These are phyloP conservation scores for Lasioglossum morio DNA, from an alignment of 2,888 invertebrate species.

Conservation along the genomic window DNA sequence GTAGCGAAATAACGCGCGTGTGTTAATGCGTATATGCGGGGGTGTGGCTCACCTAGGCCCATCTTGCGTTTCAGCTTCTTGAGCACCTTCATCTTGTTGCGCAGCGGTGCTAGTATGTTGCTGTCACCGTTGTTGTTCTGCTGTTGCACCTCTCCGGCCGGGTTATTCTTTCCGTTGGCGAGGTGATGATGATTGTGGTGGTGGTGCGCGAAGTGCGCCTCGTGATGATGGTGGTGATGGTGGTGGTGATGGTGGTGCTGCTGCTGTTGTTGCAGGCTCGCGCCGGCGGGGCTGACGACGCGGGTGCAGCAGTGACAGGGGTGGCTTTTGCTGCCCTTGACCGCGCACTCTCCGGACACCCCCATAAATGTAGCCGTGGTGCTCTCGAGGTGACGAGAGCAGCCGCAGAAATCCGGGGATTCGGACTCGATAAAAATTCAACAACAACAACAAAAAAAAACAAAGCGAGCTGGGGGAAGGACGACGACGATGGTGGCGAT, in stretches of 20 bases:
- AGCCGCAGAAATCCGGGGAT: conserved; percentile 44
- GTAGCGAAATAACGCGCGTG: background rate
- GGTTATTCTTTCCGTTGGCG: conserved; percentile 45
- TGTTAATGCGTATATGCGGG: conserved; percentile 6
- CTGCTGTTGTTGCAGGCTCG: conserved; percentile 72
- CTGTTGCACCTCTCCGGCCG: conserved; percentile 46
- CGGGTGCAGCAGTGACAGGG: conserved; percentile 81
- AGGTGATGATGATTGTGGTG: conserved; percentile 67
- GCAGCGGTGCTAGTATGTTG: conserved; percentile 85
- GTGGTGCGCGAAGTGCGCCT: conserved; percentile 65
- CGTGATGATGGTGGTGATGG: conserved; percentile 70
- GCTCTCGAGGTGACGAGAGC: conserved; percentile 64
- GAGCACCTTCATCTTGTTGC: conserved; percentile 93
- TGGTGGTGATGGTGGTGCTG: conserved; percentile 65
- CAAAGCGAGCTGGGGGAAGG: background rate
- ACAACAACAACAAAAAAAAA: background rate
- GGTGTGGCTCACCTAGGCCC: conserved; percentile 90
- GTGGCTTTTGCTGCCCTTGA: conserved; percentile 81
- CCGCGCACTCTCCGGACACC: conserved; percentile 84
- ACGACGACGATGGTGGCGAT: background rate
- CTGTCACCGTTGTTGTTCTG: conserved; percentile 74
- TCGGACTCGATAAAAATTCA: background rate
- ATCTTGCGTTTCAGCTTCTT: conserved; percentile 96
- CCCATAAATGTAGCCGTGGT: conserved; percentile 81
- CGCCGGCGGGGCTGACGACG: conserved; percentile 71